Evolutionary conservation across 1,140 invertebrate species (phyloP).

Genomic region (Wasmannia auropunctata): DNA sequence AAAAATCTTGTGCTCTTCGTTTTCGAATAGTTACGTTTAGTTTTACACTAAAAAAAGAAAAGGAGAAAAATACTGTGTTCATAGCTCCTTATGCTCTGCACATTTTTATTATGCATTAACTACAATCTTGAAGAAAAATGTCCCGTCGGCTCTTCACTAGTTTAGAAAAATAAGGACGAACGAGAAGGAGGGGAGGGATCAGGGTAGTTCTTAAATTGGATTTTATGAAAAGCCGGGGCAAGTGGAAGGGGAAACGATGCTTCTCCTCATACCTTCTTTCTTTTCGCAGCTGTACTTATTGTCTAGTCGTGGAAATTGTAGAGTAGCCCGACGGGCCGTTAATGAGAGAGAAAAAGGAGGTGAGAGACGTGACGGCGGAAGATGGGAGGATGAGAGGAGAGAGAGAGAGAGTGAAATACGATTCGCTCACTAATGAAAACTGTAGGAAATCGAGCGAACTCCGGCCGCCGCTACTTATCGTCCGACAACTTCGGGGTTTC

Average conservation of each 20-base stretch:
- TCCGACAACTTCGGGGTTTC: slow-evolving; percentile 49
- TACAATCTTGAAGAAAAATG: slow-evolving; percentile 54
- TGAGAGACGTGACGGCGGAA: slow-evolving; percentile 5
- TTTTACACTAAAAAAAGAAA: background rate
- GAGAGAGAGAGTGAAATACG: slow-evolving; percentile 28
- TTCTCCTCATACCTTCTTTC: slow-evolving; percentile 41
- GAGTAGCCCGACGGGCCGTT: slow-evolving; percentile 63
- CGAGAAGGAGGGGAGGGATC: slow-evolving; percentile 43
- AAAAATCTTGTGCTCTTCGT: background rate
- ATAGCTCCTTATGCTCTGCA: background rate
- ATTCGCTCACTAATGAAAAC: slow-evolving; percentile 70
- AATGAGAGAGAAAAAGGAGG: slow-evolving; percentile 60
- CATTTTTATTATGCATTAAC: slow-evolving; percentile 52
- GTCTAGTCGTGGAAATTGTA: slow-evolving; percentile 70
- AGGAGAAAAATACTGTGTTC: background rate
- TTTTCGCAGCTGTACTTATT: slow-evolving; percentile 62
- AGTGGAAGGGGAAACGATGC: background rate
- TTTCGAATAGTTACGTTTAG: background rate
- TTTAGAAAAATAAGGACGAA: slow-evolving; percentile 55
- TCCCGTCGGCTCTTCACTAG: slow-evolving; percentile 59
- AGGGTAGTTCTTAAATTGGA: slow-evolving; percentile 73
- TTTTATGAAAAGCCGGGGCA: slow-evolving; percentile 67
- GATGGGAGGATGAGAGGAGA: too few relatives aligned
- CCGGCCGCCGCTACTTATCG: slow-evolving; percentile 45
- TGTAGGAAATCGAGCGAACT: slow-evolving; percentile 63